Base-by-base conservation (phyloP, 2,797 vertebrate genomes). In the Helarctos malayanus region DNA sequence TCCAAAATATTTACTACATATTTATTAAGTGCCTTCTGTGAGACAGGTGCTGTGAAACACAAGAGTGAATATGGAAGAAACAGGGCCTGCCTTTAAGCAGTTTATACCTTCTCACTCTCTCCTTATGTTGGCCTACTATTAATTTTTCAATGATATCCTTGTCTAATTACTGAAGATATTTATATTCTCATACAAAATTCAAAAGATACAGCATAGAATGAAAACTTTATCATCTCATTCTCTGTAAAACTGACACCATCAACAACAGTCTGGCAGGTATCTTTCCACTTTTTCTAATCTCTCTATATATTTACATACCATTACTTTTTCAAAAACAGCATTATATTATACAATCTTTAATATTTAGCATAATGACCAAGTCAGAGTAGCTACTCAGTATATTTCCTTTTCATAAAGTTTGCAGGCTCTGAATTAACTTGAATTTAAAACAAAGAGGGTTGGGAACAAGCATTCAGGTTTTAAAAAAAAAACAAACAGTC, bases 361-460 rank as follows among this genome's bases (percentile, higher is more conserved):
- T 92, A 49, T 35, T 81, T 75, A 97, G 23, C 38, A 45, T 14
- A 84, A 63, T 49, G 3, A 71, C 3, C 23, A 69, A 59, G n/a
- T 32, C 71, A 65, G 38, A 68, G 14, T 61, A 63, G 21, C 61
- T 59, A 57, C 3, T 85, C 29, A 89, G 56, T 57, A 41, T 75
- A 47, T 57, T 88, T 82, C 3, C 5, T 69, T 93, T 91, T 41
- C 89, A 88, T 84, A 83, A 68, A 93, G 12, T 57, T 86, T 89
- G 2, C 2, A 56, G n/a, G 11, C 5, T 38, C 18, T 47, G 19
- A 88, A 81, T 82, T 81, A 92, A 91, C 21, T 84, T 94, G 21
- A 91, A 69, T 78, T 69, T 68, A 52, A 86, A 79, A 78, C 16
- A 47, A 68, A 69, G 0, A 0, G 0, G 0, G 6, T 69, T 56